Base-by-base conservation (phyloP, 2,113 vertebrate species). In the Strigops habroptila region DNA sequence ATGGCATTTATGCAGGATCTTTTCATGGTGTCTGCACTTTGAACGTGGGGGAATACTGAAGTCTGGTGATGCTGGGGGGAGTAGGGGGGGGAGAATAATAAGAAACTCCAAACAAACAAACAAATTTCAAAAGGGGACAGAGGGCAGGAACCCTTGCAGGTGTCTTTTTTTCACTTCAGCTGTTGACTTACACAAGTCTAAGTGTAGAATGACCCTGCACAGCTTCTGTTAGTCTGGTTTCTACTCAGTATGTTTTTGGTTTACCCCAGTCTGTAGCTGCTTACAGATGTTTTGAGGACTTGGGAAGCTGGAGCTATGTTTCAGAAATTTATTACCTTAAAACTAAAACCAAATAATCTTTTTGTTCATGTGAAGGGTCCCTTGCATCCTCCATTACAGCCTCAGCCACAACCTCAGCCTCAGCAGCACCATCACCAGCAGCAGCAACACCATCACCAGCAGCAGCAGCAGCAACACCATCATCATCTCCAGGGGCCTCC, bases 311-410 rank as follows among this genome's bases (percentile, higher is more conserved):
- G 18, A 82, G 67, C 22, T 85, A 9, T 41, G 41, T 81, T 60
- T 91, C 4, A 33, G 21, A 15, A 57, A 21, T 70, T 91, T 44
- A 15, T 63, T 87, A 46, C 35, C 8, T 49, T 87, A 27, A 52
- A 60, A 75, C 49, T 95, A 70, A 96, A 85, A 35, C 2, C 13
- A 51, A 35, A 10, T 39, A 13, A 19, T 43, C 7, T 69, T 33
- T 21, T 37, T 91, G 57, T 84, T 93, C 16, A 35, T n/a, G 3
- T 43, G 17, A 86, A 99, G 99, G 98, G 98, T 48, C 97, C 99
- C 35, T 96, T 99, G 97, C 99, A 98, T 51, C 98, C 98, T 35
- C 98, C 98, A 0, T 62, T 98, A 81, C 98, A 98, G 28, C 97
- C 97, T n/a, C 97, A 98, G 33, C 98, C 98, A 57, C 97, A 98